phyloP scores from a whole-genome alignment of 2,888 invertebrate species.

The Rhagophthalmus giganteus region DNA sequence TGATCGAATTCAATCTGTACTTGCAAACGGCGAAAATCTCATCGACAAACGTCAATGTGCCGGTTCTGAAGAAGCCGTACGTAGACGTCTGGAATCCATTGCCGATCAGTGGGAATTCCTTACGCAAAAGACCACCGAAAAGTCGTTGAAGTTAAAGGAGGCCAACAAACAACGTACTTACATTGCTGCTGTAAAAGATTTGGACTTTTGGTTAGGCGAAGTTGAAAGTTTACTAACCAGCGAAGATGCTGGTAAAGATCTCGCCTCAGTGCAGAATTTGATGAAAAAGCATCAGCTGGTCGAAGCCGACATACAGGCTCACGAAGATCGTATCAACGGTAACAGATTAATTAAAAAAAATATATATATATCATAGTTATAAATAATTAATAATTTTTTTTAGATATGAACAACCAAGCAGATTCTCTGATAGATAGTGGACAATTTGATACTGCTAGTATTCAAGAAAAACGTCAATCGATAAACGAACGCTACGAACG shows the following conservation, averaged over 20 bases:
- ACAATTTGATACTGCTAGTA: conserved; percentile 96
- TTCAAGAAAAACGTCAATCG: conserved; percentile 90
- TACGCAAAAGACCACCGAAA: conserved; percentile 97
- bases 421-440: conserved; percentile 95
- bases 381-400: conserved; percentile 37
- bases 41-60: conserved; percentile 96
- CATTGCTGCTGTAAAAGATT: conserved; percentile 98
- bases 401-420: conserved; percentile 93
- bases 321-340: conserved; percentile 91
- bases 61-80: conserved; percentile 97
- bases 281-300: conserved; percentile 98
- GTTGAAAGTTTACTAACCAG: conserved; percentile 93
- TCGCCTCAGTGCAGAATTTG: conserved; percentile 97
- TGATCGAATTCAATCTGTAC: conserved; percentile 93
- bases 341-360: conserved; percentile 2
- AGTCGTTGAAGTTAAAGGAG: conserved; percentile 96
- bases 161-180: conserved; percentile 99
- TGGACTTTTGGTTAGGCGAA: conserved; percentile 99
- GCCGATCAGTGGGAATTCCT: conserved; percentile 98
- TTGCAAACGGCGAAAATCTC: conserved; percentile 92
- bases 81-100: conserved; percentile 85
- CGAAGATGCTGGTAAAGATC: conserved; percentile 97
- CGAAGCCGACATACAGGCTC: conserved; percentile 96
- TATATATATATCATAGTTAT: background rate
- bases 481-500: conserved; percentile 97